Evolutionary conservation across 2,797 vertebrate species (phyloP).

Genomic region (Poliocrania exsul): DNA sequence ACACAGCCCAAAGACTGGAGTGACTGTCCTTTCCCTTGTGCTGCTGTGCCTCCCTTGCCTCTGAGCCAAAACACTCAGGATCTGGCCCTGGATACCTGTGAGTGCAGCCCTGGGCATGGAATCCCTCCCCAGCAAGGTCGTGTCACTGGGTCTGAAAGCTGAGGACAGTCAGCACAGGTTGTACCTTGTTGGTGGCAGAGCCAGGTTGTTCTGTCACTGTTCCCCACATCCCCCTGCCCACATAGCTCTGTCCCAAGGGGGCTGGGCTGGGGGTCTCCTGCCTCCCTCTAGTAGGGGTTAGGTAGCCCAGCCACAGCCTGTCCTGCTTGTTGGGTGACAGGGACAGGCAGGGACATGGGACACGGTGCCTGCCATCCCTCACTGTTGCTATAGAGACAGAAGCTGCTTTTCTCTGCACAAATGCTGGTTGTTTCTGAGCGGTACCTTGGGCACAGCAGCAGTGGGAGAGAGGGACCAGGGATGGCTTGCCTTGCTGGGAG

Average conservation of each 20-base stretch:
- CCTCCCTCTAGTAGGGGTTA: neutral
- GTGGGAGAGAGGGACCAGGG: neutral
- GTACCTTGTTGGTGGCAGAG: neutral
- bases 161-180: neutral
- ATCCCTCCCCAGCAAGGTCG: fast-evolving
- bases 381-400: slow-evolving; percentile 56
- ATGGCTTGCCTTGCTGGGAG: neutral
- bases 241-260: fast-evolving
- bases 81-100: neutral
- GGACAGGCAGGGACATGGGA: neutral
- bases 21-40: neutral
- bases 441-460: neutral
- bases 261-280: neutral
- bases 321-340: neutral
- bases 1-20: neutral
- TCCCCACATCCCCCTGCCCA: neutral
- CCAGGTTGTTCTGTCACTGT: fast-evolving
- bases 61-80: neutral
- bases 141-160: neutral
- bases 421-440: neutral
- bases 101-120: neutral
- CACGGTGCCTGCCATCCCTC: neutral
- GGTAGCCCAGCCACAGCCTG: neutral
- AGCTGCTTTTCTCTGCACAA: neutral
- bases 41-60: neutral